These are phyloP conservation scores for Nezara viridula DNA, from an alignment of 2,888 invertebrate species.

Conservation along the genomic window DNA sequence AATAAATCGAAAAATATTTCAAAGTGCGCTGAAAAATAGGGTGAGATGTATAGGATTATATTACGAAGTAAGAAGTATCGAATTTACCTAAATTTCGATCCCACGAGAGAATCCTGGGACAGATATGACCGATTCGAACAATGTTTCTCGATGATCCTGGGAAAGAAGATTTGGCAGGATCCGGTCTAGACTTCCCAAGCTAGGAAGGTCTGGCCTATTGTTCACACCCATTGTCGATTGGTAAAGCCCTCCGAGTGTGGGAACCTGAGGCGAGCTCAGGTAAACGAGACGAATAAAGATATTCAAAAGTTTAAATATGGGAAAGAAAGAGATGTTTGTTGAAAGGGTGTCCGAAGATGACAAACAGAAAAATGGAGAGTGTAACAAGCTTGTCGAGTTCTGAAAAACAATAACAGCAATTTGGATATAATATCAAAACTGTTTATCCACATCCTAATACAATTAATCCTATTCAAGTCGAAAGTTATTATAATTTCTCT, in stretches of 20 bases:
- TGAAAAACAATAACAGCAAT: too few relatives aligned
- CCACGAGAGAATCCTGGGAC: background rate
- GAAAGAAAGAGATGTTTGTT: background rate
- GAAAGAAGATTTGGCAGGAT: background rate
- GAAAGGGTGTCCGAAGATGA: background rate
- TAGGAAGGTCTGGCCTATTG: background rate
- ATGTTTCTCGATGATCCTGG: slow-evolving; percentile 9
- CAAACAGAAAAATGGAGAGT: too few relatives aligned
- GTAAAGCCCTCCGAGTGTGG: background rate
- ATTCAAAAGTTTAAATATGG: background rate
- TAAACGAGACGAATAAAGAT: background rate
- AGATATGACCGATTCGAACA: slow-evolving; percentile 23
- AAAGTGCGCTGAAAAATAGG: too few relatives aligned
- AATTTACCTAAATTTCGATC: background rate
- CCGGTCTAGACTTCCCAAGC: slow-evolving; percentile 48
- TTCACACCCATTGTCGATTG: slow-evolving; percentile 13
- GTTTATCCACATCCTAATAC: too few relatives aligned
- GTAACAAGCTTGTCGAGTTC: too few relatives aligned
- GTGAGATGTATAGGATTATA: too few relatives aligned
- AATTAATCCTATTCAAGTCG: too few relatives aligned
- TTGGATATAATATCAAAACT: too few relatives aligned
- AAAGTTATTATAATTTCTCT: too few relatives aligned
- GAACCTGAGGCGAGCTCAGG: slow-evolving; percentile 1
- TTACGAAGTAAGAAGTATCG: background rate
- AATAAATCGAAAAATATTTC: too few relatives aligned